Evolutionary conservation across 2,888 invertebrate genomes (phyloP), one percentile per base, ranked within the genome.

Genomic region (Tachina grossa): DNA sequence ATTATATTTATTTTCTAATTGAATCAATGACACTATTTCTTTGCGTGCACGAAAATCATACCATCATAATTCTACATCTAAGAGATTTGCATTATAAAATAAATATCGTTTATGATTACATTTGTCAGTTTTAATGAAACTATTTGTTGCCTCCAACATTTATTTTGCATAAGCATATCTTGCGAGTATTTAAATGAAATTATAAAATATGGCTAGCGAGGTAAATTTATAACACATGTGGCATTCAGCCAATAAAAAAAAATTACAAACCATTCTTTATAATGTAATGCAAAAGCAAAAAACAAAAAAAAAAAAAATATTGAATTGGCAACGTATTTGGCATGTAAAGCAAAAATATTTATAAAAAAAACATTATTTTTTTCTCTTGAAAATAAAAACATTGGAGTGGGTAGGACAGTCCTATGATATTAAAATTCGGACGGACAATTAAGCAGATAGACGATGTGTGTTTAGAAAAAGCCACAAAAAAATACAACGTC

Each of bases 161-260:
- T 81, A 45, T 22, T 51, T 74, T 39, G 43, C 9, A 49, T 43
- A 49, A 10, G 41, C 19, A 31, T 9, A 43, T 43, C 75, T 61
- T 9, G 16, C 10, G 45, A 43, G 69, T 68, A 43, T 66, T 41
- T 65, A 49, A 74, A 74, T 66, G 31, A 74, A 74, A 63, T 47
- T 55, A 14, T 61, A 31, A 57, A 78, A 31, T 63, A 39, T 55
- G 14, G 43, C 10, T 9, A 39, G 39, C 22, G 39, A 66, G 49
- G 59, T 55, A 59, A 19, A 13, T 16, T 61, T 76, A 72, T 53
- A 76, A 65, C 80, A 84, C 84, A 80, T 84, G 84, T 84, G 84
- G 84, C 80, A 76, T 47, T n/a, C 43, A 49, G 76, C 80, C 84
- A 80, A 69, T 57, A 74, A 66, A 72, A 74, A 66, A 72, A 69